Evolutionary conservation across 2,888 invertebrate genomes (phyloP), one percentile per base, ranked within the genome.

Genomic region (Lissonota sp.): DNA sequence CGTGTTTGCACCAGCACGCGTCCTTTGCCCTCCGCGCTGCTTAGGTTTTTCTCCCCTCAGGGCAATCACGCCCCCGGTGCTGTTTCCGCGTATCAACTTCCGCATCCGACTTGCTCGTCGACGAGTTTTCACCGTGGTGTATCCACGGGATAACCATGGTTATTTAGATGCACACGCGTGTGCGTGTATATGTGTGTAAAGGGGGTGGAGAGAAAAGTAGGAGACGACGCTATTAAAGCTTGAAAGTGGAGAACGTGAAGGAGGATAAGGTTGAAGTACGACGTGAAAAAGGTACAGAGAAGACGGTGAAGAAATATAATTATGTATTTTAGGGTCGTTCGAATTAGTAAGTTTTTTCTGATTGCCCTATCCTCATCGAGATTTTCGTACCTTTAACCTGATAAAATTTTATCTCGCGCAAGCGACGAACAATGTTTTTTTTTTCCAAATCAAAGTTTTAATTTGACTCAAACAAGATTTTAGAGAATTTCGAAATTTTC

Each of bases 221-320:
- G 66, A 71, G 60, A 60, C 39, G 64, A 44, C 51, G 67, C 79
- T 74, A 74, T 70, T 60, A 66, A n/a, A 44, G 49, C 42, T 93
- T 93, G 93, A 93, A 93, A 93, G 93, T 93, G 93, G 91, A 93
- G 90, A 93, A 90, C 91, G 92, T 93, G 93, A 93, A 93, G 93
- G 93, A 93, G 93, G 93, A 93, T 72, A 93, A 92, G 93, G 93
- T 26, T 58, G 58, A 51, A 58, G 72, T 66, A 51, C 58, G 69
- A 64, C 93, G 70, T 53, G 93, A 93, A 93, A 90, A 93, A 93
- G 89, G 93, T 93, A 93, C 91, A 90, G 89, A 88, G 85, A 93
- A 94, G 93, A 70, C 44, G 93, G 40, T 55, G 14, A 55, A 70
- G 16, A 26, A 44, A 53, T 53, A 77, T 16, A 74, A 40, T 44